A percentile compares a stretch with the other conserved stretches of the same genome.
These are phyloP conservation scores for Mamestra brassicae DNA, from an alignment of 2,888 invertebrate genomes.

Conservation along the genomic window DNA sequence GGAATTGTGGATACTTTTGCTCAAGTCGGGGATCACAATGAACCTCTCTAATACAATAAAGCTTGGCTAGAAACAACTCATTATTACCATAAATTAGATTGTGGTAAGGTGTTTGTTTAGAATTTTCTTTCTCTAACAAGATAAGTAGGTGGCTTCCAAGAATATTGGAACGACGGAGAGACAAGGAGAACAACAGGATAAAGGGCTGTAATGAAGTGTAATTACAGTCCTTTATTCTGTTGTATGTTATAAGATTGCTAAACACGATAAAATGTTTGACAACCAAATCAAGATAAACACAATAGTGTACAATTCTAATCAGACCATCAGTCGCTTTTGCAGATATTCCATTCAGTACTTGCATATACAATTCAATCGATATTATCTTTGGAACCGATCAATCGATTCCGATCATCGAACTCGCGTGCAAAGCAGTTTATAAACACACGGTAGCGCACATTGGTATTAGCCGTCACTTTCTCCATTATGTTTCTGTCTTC, in stretches of 20 bases:
- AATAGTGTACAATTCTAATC: constrained; percentile 15
- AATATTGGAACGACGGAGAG: constrained; percentile 5
- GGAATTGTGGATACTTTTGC: not conserved
- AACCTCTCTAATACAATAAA: constrained; percentile 6
- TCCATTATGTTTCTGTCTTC: constrained; percentile 69
- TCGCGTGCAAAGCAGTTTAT: constrained; percentile 46
- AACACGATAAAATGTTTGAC: constrained; percentile 37
- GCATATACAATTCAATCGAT: constrained; percentile 42
- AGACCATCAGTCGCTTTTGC: constrained; percentile 7
- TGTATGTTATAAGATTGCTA: constrained; percentile 25
- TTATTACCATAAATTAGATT: constrained; percentile 16
- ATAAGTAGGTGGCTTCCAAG: constrained; percentile 14
- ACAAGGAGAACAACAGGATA: not conserved
- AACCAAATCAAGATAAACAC: constrained; percentile 19
- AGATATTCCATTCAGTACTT: constrained; percentile 23
- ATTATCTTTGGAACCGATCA: constrained; percentile 46
- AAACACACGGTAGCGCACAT: constrained; percentile 52
- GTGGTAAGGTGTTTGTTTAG: constrained; percentile 12
- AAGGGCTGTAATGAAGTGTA: not conserved
- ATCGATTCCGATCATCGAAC: constrained; percentile 58
- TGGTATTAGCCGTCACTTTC: constrained; percentile 67
- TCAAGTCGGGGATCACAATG: not conserved
- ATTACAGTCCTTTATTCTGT: constrained; percentile 3
- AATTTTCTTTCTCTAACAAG: constrained; percentile 18
- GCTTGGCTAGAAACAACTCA: constrained; percentile 7